phyloP scores from a whole-genome alignment of 2,888 invertebrate species.

The Lepidocyrtoides sp. region DNA sequence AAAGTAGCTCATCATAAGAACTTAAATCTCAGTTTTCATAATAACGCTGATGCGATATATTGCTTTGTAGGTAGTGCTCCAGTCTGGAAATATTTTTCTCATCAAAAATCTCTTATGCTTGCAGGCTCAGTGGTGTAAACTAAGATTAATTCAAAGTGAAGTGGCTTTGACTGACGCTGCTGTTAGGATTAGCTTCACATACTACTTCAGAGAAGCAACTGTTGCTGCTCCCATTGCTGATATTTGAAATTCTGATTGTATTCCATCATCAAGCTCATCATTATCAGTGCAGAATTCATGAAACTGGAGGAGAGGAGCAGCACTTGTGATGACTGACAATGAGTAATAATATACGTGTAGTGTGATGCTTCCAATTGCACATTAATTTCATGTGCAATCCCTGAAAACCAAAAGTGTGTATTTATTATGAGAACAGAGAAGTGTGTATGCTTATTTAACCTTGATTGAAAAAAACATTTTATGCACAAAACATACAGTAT shows the following conservation, averaged over 20 bases:
- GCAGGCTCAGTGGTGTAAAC: constrained; percentile 2
- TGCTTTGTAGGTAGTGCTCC: too few relatives aligned
- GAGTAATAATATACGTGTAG: constrained; percentile 8
- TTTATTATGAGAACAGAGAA: constrained; percentile 48
- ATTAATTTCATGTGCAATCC: constrained; percentile 45
- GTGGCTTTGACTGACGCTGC: constrained; percentile 38
- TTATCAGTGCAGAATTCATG: constrained; percentile 30
- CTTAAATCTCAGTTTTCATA: constrained; percentile 30
- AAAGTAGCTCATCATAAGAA: constrained; percentile 38
- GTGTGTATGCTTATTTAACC: constrained; percentile 65
- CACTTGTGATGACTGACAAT: constrained; percentile 48
- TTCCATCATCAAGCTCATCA: constrained; percentile 53
- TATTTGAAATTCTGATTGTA: constrained; percentile 51
- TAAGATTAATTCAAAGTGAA: constrained; percentile 49
- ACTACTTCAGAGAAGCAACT: not conserved
- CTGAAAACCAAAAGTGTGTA: constrained; percentile 34
- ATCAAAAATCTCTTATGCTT: constrained; percentile 6
- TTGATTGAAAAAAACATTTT: constrained; percentile 65
- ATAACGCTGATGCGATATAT: not conserved
- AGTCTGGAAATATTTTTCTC: constrained; percentile 26
- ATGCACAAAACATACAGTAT: not conserved
- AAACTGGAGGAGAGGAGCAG: constrained; percentile 50
- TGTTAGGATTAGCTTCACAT: not conserved
- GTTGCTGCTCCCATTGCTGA: constrained; percentile 7
- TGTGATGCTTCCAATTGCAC: not conserved